These are phyloP conservation scores for Cairina moschata DNA, from an alignment of 2,113 vertebrate genomes.

Conservation along the genomic window DNA sequence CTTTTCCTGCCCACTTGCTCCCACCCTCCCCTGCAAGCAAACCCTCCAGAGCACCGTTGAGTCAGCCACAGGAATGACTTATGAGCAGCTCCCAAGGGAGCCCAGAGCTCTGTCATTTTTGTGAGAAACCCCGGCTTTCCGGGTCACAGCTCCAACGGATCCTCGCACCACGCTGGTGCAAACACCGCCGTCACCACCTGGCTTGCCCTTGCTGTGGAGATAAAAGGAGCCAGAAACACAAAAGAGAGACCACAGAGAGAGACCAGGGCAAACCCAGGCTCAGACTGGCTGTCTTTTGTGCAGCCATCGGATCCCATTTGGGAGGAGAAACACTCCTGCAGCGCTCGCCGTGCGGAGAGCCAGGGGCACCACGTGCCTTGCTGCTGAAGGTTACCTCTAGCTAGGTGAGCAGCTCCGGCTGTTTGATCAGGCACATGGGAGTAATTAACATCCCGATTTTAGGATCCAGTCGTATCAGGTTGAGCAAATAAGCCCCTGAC, in stretches of 20 bases:
- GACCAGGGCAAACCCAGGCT: neutral
- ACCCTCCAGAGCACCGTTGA: neutral
- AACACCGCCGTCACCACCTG: neutral
- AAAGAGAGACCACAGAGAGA: neutral
- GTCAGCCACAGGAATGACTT: neutral
- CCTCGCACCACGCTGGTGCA: neutral
- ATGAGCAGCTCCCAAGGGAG: neutral
- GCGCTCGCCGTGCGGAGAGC: too few species aligned
- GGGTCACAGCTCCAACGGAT: accelerated
- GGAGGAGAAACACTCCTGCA: neutral
- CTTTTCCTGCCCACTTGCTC: neutral
- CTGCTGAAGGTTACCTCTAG: neutral
- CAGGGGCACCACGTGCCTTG: neutral
- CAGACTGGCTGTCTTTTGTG: neutral
- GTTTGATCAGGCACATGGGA: neutral
- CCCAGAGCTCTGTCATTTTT: neutral
- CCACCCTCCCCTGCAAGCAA: neutral
- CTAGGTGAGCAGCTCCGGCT: neutral
- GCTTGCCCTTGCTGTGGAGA: neutral
- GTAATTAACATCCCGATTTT: neutral
- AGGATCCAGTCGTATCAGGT: neutral
- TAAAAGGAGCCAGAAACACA: neutral
- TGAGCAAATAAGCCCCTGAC: neutral
- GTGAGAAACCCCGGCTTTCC: neutral
- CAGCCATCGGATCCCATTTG: neutral